phyloP scores from a whole-genome alignment of 2,113 vertebrate species.

The Cathartes aura region DNA sequence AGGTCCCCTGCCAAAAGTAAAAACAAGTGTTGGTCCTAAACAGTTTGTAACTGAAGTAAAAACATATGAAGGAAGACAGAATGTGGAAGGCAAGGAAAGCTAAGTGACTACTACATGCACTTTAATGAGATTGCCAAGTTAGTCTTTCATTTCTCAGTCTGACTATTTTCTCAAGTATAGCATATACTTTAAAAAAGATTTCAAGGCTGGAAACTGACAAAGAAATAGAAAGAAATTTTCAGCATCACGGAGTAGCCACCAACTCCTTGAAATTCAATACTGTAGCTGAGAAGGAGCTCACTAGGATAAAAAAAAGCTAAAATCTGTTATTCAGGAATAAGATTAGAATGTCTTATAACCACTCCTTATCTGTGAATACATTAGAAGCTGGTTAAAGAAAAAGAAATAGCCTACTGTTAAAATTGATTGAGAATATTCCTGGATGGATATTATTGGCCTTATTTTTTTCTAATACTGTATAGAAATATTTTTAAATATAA shows the following conservation, averaged over 20 bases:
- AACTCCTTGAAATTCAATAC: not conserved
- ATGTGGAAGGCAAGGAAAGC: not conserved
- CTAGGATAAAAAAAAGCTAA: not conserved
- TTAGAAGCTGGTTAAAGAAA: not conserved
- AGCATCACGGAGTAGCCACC: not conserved
- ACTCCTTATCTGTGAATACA: not conserved
- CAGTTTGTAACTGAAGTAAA: not conserved
- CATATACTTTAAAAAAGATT: not conserved
- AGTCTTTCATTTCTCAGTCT: not conserved
- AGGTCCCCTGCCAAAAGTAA: not conserved
- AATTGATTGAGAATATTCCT: not conserved
- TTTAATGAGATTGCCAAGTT: not conserved
- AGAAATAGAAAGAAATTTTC: not conserved
- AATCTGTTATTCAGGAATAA: not conserved
- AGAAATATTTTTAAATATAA: not conserved
- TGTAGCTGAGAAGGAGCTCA: not conserved
- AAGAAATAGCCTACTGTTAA: not conserved
- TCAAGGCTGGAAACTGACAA: not conserved
- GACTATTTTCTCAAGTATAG: not conserved
- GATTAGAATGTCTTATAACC: not conserved
- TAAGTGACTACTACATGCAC: not conserved
- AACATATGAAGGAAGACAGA: not conserved
- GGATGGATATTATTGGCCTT: not conserved
- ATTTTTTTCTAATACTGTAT: not conserved
- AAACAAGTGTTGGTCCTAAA: not conserved